Base-by-base conservation (phyloP, 2,888 invertebrate species). In the Omphaloscelis lunosa region DNA sequence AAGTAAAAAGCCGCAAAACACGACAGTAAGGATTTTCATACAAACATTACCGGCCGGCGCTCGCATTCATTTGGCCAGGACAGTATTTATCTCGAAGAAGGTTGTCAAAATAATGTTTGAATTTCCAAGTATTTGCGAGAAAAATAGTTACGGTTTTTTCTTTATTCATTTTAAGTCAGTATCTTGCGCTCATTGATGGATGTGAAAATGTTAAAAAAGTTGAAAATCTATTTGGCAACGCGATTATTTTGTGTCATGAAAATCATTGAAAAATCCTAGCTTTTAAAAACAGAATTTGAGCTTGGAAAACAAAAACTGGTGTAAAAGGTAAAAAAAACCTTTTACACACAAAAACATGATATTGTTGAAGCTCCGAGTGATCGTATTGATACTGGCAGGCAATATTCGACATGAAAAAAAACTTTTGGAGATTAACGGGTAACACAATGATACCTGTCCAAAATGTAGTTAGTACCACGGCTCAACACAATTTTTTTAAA, bases 341-440 rank as follows among this genome's bases (percentile, higher is more conserved):
- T 29, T 68, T n/a, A 15, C 5, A 34, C 11, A 9, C 8, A 68
- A 27, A 59, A 71, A 83, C n/a, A 58, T 70, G 59, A 61, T 70
- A 76, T 72, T 68, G 66, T 34, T 63, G 53, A 48, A 34, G 73
- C 17, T 66, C 17, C 34, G 4, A 58, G 23, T 20, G 70, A 51
- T 61, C 9, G 29, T 48, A 53, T 58, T 66, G 51, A 53, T 72
- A 59, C 29, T 20, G 65, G 51, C 58, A 53, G 29, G 29, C 34
- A 72, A 45, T 72, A 62, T 66, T 76, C 51, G 45, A 27, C 27
- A 34, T 23, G 27, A 27, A 29, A 66, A 66, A 82, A 66, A 45
- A 34, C 7, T 61, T 62, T 53, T 39, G 0, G 4, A 63, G 5
- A 63, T 48, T 68, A 29, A 34, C 29, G 29, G 20, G 53, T 41